Evolutionary conservation across 2,797 vertebrate species (phyloP), one percentile per base, ranked within the genome.

Genomic region (Smutsia gigantea): DNA sequence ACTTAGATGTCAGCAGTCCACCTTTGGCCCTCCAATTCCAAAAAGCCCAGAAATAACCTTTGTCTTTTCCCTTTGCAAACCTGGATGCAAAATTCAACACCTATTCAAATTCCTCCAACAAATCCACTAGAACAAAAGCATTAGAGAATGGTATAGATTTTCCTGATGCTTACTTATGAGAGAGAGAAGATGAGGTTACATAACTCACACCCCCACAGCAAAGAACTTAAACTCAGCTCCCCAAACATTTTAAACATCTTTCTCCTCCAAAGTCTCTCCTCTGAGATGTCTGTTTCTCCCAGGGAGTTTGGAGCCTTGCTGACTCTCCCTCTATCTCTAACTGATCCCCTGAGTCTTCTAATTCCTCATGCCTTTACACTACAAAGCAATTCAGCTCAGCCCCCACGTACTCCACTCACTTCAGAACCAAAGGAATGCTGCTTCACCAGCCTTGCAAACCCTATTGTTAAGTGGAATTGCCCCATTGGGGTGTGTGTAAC

Each of bases 31-130:
- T 68, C 46, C 17, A 75, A 57, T 19, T 81, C 59, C 31, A 86
- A 34, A 23, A 93, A 18, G 12, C 57, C 31, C 23, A n/a, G 7
- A 75, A 61, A 63, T 79, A 72, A 55, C 4, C 2, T 89, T 85
- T 68, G 34, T 93, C n/a, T 79, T 88, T 69, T 72, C 23, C 4
- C 85, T 51, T 88, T 74, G 39, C 59, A 89, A 94, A 66, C 17
- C n/a, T 55, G 27, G 46, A 77, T 90, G 64, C 78, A 71, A 83
- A 92, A 91, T 77, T 74, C 61, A 90, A 25, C 13, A 82, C 51
- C 34, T 75, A 29, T 82, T 90, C 27, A 82, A 39, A 90, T 49
- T 93, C 66, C 19, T 86, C 68, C 55, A 87, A 95, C 86, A 53
- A 82, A 83, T 90, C 37, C 55, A 11, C 46, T 86, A 59, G 66